Base-by-base conservation (phyloP, 1,140 invertebrate species). In the Asbolus verrucosus region DNA sequence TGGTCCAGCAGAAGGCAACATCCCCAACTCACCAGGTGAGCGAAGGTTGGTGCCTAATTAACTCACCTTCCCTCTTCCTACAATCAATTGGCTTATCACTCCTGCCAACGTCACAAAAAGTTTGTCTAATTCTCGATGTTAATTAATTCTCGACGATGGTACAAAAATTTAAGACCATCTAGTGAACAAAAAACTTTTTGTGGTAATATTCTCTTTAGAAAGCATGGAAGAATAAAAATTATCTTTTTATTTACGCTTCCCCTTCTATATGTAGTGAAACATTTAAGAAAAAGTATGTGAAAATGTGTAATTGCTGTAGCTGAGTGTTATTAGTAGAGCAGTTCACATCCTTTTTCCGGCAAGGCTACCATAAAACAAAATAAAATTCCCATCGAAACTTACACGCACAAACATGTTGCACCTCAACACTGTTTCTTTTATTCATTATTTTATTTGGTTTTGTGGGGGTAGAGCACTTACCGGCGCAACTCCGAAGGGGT, bases 1-100 rank as follows among this genome's bases (percentile, higher is more conserved):
- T 89, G 83, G 86, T 89, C 77, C 85, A 86, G 79, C 83, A 75
- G 70, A 77, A 76, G 65, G 71, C 76, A 69, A 66, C 73, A 41
- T 41, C 71, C 31, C 69, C 69, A 67, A 76, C 68, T 50, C 67
- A 65, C 67, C 69, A 79, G 78, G 77, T 80, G 81, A 78, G 79
- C 76, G 72, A 75, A 75, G 65, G 71, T 75, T 74, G 69, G 74
- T 75, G 70, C 71, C 72, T 73, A 73, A 13, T 69, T 65, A 66
- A 72, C 70, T 69, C 60, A 60, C 50, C 66, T 73, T 33, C 54
- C 38, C 50, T 68, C 36, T 27, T 21, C 38, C 30, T 67, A 59
- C 21, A 41, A 41, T 50, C 16, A 41, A 41, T 50, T 33, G 33
- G 31, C 30, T 65, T 65, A 11, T 61, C 14, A 19, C 11, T 50